Evolutionary conservation across 2,113 vertebrate species (phyloP), one percentile per base, ranked within the genome.

Genomic region (Rhinopomastus cyanomelas): DNA sequence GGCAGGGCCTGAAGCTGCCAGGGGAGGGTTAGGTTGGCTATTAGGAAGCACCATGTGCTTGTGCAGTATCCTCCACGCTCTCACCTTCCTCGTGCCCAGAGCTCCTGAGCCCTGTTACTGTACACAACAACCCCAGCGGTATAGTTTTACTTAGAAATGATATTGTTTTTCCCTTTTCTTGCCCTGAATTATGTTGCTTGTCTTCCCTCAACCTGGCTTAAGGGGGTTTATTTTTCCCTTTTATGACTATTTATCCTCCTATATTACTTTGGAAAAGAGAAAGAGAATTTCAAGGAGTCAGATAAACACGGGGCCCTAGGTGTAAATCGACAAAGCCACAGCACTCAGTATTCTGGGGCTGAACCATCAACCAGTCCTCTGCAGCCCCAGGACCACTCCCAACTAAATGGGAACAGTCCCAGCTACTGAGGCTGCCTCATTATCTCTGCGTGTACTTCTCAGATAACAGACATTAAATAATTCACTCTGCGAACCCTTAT

Each of bases 381-480:
- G 44, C 94, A 69, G 44, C 91, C 44, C 52, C 49, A 80, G 65
- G 76, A 64, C 53, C 89, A 42, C 74, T 88, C 30, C 82, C 85
- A 95, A 92, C 85, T 87, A 59, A 95, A 95, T 80, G 81, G 86
- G 52, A 87, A 87, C 10, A 51, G 62, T 89, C 88, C 64, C 81
- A 81, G 82, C 87, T 78, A 82, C 88, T 8, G 7, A 89, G 69
- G 56, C 86, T 95, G 90, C 91, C 79, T 96, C 92, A 69, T 91
- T 90, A 90, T 92, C 93, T 95, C 88, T 91, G 26, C 90, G 89
- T 85, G 93, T 93, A 88, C 84, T 95, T 80, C 75, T 78, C 76
- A 89, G 94, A 94, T 95, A 95, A 93, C 72, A 92, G 90, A 85
- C 85, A 89, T 95, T 95, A 96, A 96, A 93, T 94, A 95, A 93